Base-by-base conservation (phyloP, 2,888 invertebrate genomes). In the Tubulanus polymorphus region DNA sequence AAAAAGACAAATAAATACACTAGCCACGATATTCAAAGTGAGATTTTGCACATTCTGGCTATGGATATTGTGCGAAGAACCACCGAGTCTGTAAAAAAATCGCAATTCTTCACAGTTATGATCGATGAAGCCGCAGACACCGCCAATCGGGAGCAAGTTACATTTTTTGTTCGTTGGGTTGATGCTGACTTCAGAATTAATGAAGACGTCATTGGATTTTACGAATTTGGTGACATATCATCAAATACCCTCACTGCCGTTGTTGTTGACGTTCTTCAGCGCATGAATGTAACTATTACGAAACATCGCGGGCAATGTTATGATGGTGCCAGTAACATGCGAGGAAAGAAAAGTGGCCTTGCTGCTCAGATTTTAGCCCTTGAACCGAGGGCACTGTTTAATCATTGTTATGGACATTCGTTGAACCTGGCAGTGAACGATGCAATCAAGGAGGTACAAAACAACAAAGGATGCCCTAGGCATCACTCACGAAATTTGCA, bases 401-500 rank as follows among this genome's bases (percentile, higher is more conserved):
- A 28, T 2, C 55, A 54, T 26, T 54, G 48, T 29, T 48, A 48
- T 48, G 48, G 48, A 12, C 48, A 48, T 23, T 12, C 10, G n/a
- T 48, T 48, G 25, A 48, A 48, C 10, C 2, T 48, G 8, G 48
- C 48, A n/a, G n/a, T n/a, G n/a, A n/a, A n/a, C n/a, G n/a, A n/a
- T n/a, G n/a, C n/a, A 1, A 48, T 48, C 2, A 48, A 48, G 8
- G 8, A 27, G 20, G 12, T 1, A 5, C 3, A 1, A 48, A 1
- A 8, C 20, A 12, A 29, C 1, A 12, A 29, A 8, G 8, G 30
- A n/a, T n/a, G n/a, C n/a, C n/a, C n/a, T n/a, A 5, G 64, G 60
- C 30, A 58, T 51, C 20, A 51, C 54, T 3, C 10, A 51, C 27
- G 62, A 64, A 41, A 62, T 62, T 26, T 48, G 56, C 10, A 64